Base-by-base conservation (phyloP, 2,888 invertebrate genomes). In the Peribatodes rhomboidaria region DNA sequence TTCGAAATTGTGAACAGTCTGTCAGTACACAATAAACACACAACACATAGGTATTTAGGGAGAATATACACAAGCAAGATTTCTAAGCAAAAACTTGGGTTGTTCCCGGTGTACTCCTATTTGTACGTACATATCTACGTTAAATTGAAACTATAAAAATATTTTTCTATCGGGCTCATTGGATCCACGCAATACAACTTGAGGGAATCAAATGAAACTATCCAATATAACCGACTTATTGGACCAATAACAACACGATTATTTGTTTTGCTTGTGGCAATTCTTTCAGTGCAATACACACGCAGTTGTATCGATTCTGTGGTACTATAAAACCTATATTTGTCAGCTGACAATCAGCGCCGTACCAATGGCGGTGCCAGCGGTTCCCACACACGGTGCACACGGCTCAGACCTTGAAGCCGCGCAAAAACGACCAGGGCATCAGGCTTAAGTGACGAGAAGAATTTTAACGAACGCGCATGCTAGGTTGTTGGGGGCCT, bases 1-100 rank as follows among this genome's bases (percentile, higher is more conserved):
- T 68, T 72, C 56, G 33, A 61, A 58, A 65, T 33, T 37, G 53
- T 66, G 41, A 68, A 65, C 68, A 67, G 63, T 68, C 65, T 65
- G 61, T 67, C 55, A 50, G 22, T 61, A 61, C 46, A 65, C 46
- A 62, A 63, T 65, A 55, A 61, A 63, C 27, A 33, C 46, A 57
- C 22, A 39, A 35, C 9, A 35, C n/a, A n/a, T n/a, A 22, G 14
- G 31, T 44, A 50, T 54, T 39, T 42, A 55, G 37, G 41, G 33
- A 59, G 55, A 64, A 60, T 18, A 52, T 50, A 56, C 60, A 60
- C 50, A 55, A 65, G 54, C 64, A 65, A 65, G 50, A 31, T 42
- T 55, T 49, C 50, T 49, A 42, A 50, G 59, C 44, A 46, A 27
- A 59, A 39, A 37, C n/a, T 55, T 37, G 55, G 49, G 33, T 54